A percentile compares a stretch with the other conserved stretches of the same genome.
Conservation (phyloP, 64 coral and sea anemone genomes). For the Hydrozoanthus tunicans region DNA sequence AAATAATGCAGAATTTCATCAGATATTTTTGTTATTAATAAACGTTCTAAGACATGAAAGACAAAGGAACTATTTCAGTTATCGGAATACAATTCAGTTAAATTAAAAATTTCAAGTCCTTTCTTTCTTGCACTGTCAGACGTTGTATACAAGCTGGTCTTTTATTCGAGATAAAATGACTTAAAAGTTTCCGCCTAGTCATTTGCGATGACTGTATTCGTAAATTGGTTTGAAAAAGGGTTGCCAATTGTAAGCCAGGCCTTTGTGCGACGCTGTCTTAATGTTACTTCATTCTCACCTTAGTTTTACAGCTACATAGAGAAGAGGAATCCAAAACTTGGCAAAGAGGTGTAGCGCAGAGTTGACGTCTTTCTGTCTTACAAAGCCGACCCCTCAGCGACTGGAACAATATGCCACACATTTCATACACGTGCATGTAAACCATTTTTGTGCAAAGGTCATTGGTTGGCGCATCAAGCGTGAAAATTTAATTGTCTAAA, state of each 20-base stretch:
- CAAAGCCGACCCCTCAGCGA: not conserved
- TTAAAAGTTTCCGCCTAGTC: not conserved
- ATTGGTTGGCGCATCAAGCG: conserved; percentile 14
- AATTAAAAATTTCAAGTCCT: not conserved
- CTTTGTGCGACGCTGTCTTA: not conserved
- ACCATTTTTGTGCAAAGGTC: not conserved
- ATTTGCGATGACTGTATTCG: not conserved
- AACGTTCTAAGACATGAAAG: not conserved
- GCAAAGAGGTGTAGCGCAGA: too few relatives aligned
- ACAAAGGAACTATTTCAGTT: not conserved
- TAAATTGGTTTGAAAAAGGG: conserved; percentile 3
- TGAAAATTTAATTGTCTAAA: conserved; percentile 36
- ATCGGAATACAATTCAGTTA: not conserved
- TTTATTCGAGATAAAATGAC: not conserved
- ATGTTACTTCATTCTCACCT: not conserved
- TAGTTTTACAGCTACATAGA: not conserved
- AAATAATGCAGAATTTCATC: not conserved
- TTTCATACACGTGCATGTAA: conserved; percentile 42
- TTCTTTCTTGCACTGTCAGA: not conserved
- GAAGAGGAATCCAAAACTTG: not conserved
- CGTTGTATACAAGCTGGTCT: not conserved
- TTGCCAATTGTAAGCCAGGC: not conserved
- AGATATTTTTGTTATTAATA: not conserved
- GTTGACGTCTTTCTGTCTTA: not conserved
- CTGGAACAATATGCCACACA: conserved; percentile 31